Base-by-base conservation (phyloP, 2,888 invertebrate genomes). In the Mesoligia furuncula region DNA sequence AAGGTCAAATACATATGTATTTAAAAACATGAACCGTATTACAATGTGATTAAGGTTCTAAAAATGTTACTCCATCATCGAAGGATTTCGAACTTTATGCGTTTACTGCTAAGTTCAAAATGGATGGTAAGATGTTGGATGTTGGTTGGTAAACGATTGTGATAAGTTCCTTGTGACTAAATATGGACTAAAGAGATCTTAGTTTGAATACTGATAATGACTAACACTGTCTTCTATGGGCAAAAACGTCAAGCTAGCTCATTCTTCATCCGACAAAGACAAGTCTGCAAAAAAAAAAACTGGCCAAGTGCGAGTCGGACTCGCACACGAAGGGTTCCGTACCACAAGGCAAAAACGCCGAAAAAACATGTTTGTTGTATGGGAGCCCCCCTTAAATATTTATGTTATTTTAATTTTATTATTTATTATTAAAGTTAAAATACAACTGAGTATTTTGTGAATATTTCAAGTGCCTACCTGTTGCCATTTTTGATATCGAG, bases 131-230 rank as follows among this genome's bases (percentile, higher is more conserved):
- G 13, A 57, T n/a, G n/a, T n/a, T n/a, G n/a, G 31, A 45, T 24
- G 62, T 66, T 27, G n/a, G 6, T 39, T 42, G 2, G 24, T 71
- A 27, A 39, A 57, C 69, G 9, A 24, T 45, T 45, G 75, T 64
- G 39, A 45, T 62, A 62, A 81, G 70, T 80, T 83, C 68, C 66
- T 73, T 45, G 62, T 64, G n/a, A 64, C 83, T 65, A 76, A 76
- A 80, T 80, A 83, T 54, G 83, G 76, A 64, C 39, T 39, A 70
- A 70, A 76, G 66, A 70, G 48, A 24, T 72, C 36, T 82, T 64
- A 67, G 57, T 74, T 74, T 71, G 68, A 69, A 65, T 79, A 75
- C 54, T 59, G n/a, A 69, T 68, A 59, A 8, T 78, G 61, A 73
- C 61, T 70, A 66, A 72, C 13, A 9, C 27, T 15, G 36, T 20